Conservation (phyloP, 2,797 vertebrate species). For the Vireo griseus region DNA sequence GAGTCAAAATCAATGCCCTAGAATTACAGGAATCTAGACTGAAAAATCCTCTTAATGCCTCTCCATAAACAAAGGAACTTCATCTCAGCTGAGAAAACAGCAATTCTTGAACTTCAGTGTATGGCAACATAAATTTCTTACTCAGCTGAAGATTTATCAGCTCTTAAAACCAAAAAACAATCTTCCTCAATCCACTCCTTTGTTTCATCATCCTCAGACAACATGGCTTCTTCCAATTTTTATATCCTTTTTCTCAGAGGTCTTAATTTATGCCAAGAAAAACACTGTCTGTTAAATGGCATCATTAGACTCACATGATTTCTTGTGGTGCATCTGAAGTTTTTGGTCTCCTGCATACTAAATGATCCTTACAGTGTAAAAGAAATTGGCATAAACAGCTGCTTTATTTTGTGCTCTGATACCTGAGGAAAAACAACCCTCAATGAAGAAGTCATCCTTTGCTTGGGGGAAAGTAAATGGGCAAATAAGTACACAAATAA, state of each 20-base stretch:
- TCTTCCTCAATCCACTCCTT: not conserved
- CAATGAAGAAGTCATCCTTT: not conserved
- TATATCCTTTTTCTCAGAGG: constrained; percentile 33
- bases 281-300: constrained; percentile 54
- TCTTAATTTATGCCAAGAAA: constrained; percentile 58
- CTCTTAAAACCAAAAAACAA: not conserved
- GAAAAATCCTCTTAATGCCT: constrained; percentile 28
- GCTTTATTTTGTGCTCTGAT: constrained; percentile 54
- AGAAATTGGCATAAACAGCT: constrained; percentile 45
- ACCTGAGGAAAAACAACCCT: constrained; percentile 26
- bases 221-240: not conserved
- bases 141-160: not conserved
- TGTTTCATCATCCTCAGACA: constrained; percentile 21
- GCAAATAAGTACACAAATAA: not conserved
- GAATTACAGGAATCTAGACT: constrained; percentile 1
- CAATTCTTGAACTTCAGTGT: not conserved
- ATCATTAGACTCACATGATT: constrained; percentile 41
- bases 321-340: constrained; percentile 3
- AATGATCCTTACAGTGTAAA: constrained; percentile 20
- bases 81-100: not conserved
- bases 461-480: not conserved
- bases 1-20: not conserved
- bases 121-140: not conserved
- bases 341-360: constrained; percentile 24
- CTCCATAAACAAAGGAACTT: not conserved